Base-by-base conservation (phyloP, 1,140 invertebrate genomes). In the Pachypsylla venusta region DNA sequence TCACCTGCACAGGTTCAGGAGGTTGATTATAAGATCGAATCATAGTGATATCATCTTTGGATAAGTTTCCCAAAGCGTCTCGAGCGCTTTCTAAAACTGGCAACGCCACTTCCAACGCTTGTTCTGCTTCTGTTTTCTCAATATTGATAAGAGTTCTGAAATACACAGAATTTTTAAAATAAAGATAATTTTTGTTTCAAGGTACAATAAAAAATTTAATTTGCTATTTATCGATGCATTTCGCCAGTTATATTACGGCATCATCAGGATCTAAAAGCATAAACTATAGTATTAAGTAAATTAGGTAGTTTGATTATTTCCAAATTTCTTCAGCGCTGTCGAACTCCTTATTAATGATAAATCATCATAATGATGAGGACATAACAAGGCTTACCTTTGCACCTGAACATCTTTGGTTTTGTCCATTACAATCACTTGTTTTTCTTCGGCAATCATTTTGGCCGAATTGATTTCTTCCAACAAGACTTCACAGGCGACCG, bases 1-100 rank as follows among this genome's bases (percentile, higher is more conserved):
- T 48, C 1, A 84, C 76, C 71, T 92, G 89, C 16, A 93, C 89
- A 30, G 87, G 79, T 64, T 89, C 83, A 0, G 89, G 89, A 0
- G 90, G 89, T n/a, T 88, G 91, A 26, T 87, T 83, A 69, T 93
- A 93, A 0, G 87, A 89, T 60, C 88, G 77, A 64, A 94, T 93
- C 77, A 94, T 90, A 26, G 88, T 90, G 60, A 95, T 92, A 67
- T 93, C 90, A 1, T 81, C 76, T 71, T 92, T 93, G 40, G 92
- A 85, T 7, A 95, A 72, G 61, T 89, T 83, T 5, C 79, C 76
- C 0, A 95, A 74, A 0, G 89, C 89, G 1, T 81, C 62, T 67
- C 82, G 77, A 1, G 90, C 89, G n/a, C 79, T 79, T 64, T 89
- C 84, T 0, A 94, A 69, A 0, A 81, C 85, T 0, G 89, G 89